A percentile compares a stretch with the other conserved stretches of the same genome.
Conservation (phyloP, 1,140 invertebrate genomes). For the Drosophila seguyi region DNA sequence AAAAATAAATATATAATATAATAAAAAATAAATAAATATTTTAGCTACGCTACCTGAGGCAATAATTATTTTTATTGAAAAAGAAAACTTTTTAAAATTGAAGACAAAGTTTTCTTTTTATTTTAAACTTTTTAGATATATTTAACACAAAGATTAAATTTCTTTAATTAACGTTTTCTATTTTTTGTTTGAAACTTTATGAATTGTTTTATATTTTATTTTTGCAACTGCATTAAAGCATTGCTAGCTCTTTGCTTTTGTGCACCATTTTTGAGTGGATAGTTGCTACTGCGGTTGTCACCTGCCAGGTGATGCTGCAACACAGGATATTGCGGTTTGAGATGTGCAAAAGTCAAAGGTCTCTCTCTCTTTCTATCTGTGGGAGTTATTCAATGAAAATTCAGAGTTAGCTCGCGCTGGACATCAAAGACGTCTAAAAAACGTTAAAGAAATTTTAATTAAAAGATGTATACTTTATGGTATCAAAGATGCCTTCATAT, state of each 20-base stretch:
- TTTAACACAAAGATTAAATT: no score
- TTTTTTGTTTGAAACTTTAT: no score
- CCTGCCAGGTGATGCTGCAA: constrained; percentile 25
- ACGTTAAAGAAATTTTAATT: not conserved
- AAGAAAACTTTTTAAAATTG: accelerated
- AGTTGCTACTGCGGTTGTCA: constrained; percentile 22
- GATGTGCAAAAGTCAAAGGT: constrained; percentile 20
- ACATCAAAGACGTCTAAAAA: no score
- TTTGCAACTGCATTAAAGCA: not conserved
- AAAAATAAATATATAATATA: no score
- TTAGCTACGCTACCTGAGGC: no score
- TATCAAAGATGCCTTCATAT: no score
- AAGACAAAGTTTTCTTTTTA: not conserved
- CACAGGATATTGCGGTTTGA: constrained; percentile 25
- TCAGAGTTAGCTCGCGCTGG: not conserved
- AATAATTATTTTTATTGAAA: no score
- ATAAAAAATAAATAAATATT: no score
- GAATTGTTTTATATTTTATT: not conserved
- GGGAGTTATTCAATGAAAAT: constrained; percentile 1
- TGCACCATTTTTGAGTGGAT: constrained; percentile 26
- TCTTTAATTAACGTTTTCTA: no score
- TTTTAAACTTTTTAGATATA: not conserved
- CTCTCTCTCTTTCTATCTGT: no score
- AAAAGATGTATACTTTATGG: not conserved
- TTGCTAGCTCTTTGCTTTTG: not conserved